Base-by-base conservation (phyloP, 2,888 invertebrate genomes). In the Mythimna pallens region DNA sequence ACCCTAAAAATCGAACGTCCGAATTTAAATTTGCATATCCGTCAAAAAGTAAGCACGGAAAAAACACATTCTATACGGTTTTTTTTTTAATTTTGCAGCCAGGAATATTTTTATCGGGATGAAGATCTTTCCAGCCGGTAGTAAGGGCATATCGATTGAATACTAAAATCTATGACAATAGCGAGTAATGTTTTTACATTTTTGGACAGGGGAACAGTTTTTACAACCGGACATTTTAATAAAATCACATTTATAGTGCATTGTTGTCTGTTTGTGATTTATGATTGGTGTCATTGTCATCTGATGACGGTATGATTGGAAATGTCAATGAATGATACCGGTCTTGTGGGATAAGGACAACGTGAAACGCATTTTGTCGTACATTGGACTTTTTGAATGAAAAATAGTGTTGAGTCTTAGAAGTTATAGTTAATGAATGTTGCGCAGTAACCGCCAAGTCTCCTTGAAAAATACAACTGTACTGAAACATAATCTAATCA, bases 91-190 rank as follows among this genome's bases (percentile, higher is more conserved):
- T 63, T 61, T 54, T 50, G 50, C 47, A 25, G 63, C 68, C 76
- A 74, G 73, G 52, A 71, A 30, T 69, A 58, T 64, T 76, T 73
- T 73, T 82, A 80, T 81, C 80, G 79, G 61, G 66, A 78, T 88
- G 86, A 86, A 89, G 85, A 92, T 92, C 91, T 91, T 72, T 84
- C 81, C 82, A 88, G 80, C 84, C 85, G 87, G 84, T 86, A 74
- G 78, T 64, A 62, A 76, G 77, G 81, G 80, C 72, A 84, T 89
- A 89, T 88, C 86, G 87, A 87, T 87, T 85, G 92, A 91, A 93
- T 93, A 92, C 91, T 92, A 92, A 93, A 88, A 86, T 86, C 86
- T 73, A 83, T 82, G 78, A 92, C 92, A 93, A 93, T 92, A 85
- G 91, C 70, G 65, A 76, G 80, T 73, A 75, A 83, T 86, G 81